Evolutionary conservation across 2,888 invertebrate species (phyloP).

Genomic region (Lycia hirtaria): DNA sequence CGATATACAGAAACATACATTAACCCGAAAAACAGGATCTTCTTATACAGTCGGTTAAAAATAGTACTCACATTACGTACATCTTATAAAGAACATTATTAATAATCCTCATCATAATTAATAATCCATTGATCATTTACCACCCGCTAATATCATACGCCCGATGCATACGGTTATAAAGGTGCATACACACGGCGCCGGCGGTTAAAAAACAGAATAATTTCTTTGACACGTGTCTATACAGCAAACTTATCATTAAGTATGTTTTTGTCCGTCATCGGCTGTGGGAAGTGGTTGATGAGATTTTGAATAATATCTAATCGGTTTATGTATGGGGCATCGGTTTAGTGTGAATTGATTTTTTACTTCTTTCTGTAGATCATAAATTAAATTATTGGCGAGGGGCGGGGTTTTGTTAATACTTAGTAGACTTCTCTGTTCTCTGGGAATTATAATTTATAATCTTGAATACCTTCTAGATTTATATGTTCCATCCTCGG

Average conservation of each 20-base stretch:
- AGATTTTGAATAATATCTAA: conserved; percentile 24
- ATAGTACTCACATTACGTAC: neutral
- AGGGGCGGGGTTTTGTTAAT: no score
- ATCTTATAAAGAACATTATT: conserved; percentile 15
- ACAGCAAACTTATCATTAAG: conserved; percentile 22
- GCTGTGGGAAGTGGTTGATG: conserved; percentile 34
- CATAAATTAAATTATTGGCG: no score
- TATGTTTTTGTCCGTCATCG: conserved; percentile 34
- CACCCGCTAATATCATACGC: conserved; percentile 13
- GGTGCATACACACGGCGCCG: conserved; percentile 25
- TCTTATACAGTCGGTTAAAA: no score
- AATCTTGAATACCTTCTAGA: no score
- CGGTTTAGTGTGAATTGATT: neutral
- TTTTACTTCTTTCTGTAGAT: no score
- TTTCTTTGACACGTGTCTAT: conserved; percentile 44
- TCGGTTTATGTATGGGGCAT: conserved; percentile 3
- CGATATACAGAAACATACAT: no score
- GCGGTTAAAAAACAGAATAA: conserved; percentile 39
- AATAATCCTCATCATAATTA: conserved; percentile 8
- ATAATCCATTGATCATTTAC: conserved; percentile 33
- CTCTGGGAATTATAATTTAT: no score
- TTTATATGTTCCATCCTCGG: no score
- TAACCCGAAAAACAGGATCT: no score
- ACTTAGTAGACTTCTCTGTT: no score
- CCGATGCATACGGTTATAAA: conserved; percentile 15